Evolutionary conservation across 2,113 vertebrate species (phyloP), one percentile per base, ranked within the genome.

Genomic region (Erythrocercus mccallii): DNA sequence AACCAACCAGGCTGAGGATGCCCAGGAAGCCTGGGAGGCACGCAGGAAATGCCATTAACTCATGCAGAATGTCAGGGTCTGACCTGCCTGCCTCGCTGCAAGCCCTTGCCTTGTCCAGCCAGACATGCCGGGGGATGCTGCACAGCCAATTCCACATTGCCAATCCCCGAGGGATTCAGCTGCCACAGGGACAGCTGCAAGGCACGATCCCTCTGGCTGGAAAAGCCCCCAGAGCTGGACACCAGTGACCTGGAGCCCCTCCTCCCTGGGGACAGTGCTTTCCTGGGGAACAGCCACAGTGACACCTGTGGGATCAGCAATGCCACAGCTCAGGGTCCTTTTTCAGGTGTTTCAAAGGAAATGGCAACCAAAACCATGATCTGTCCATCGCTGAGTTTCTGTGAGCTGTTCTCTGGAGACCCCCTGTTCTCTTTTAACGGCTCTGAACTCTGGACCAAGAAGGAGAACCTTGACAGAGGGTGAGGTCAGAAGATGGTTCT

Each of bases 121-220:
- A 30, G 35, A 27, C 54, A 9, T n/a, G 44, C 30, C 12, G 28
- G 35, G 44, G 27, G 28, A 45, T 20, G 47, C 12, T 5, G 18
- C 35, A 21, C 45, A 65, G 77, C 6, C 5, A 31, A 22, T 51
- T 44, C 17, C 50, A n/a, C n/a, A n/a, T n/a, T 64, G 77, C 6
- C 5, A 31, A 22, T 51, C 38, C 17, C 50, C 15, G 11, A 24
- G 28, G 16, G 51, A 64, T 27, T 30, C 38, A 62, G 60, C 11
- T 33, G 64, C 25, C 38, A 13, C 56, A 17, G 25, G 19, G 27
- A 38, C 19, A 64, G 42, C 24, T n/a, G 20, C 58, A 28, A 21
- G 3, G 14, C 30, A 35, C 0, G 0, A 22, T n/a, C 40, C 15
- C 20, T 16, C 19, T 1, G 5, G 21, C 37, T 62, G n/a, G 33